A percentile compares a stretch with the other conserved stretches of the same genome.
phyloP scores from a whole-genome alignment of 2,797 vertebrate species.

The Neosilurus mollespiculum region DNA sequence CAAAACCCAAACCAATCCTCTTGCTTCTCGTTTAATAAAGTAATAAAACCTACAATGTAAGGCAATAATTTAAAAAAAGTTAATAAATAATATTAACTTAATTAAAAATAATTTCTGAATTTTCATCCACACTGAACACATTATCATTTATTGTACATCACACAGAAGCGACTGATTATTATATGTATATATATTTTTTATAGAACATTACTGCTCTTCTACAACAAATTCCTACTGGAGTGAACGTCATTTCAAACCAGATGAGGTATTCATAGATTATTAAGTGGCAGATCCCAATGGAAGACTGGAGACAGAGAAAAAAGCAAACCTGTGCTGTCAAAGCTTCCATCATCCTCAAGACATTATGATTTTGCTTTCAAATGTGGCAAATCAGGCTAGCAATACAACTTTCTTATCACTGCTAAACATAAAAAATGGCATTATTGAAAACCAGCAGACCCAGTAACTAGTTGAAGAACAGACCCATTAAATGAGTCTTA shows the following conservation, averaged over 20 bases:
- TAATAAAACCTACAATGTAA: not conserved
- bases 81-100: too few relatives aligned
- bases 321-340: slow-evolving; percentile 46
- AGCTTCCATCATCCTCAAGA: slow-evolving; percentile 32
- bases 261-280: slow-evolving; percentile 57
- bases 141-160: slow-evolving; percentile 27
- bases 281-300: slow-evolving; percentile 50
- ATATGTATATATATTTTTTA: slow-evolving; percentile 34
- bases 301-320: slow-evolving; percentile 25
- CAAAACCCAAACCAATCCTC: not conserved
- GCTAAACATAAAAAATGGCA: slow-evolving; percentile 33
- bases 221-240: slow-evolving; percentile 50
- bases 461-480: not conserved
- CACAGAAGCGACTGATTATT: slow-evolving; percentile 17
- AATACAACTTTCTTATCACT: slow-evolving; percentile 31
- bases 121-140: slow-evolving; percentile 13
- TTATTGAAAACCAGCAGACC: slow-evolving; percentile 26
- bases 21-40: not conserved
- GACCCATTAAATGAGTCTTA: slow-evolving; percentile 1
- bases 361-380: slow-evolving; percentile 39
- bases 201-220: slow-evolving; percentile 31
- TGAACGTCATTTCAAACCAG: slow-evolving; percentile 52
- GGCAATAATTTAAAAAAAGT: not conserved
- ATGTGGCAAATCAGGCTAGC: slow-evolving; percentile 25
- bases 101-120: slow-evolving; percentile 13